A percentile compares a stretch with the other conserved stretches of the same genome.
These are phyloP conservation scores for Maniola hyperantus DNA, from an alignment of 2,888 invertebrate species.

Conservation along the genomic window DNA sequence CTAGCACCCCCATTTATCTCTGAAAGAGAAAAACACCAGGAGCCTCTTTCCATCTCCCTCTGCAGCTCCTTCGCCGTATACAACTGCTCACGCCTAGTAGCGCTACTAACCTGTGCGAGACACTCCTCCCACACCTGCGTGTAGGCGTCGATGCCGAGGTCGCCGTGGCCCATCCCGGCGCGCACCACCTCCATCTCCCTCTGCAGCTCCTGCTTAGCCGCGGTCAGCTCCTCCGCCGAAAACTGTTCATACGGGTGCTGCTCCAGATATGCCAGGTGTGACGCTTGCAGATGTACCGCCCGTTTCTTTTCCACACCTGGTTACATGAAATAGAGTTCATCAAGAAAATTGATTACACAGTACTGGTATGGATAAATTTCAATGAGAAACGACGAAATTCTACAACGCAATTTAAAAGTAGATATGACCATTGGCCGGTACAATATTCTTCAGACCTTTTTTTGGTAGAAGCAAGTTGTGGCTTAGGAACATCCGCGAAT, in stretches of 20 bases:
- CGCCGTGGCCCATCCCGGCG: constrained; percentile 97
- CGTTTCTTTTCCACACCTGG: constrained; percentile 80
- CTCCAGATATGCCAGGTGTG: constrained; percentile 92
- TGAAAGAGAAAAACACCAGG: no score
- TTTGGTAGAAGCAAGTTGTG: no score
- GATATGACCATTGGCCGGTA: no score
- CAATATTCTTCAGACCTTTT: no score
- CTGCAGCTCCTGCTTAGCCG: constrained; percentile 85
- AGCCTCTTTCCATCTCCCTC: neutral
- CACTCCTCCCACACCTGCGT: constrained; percentile 99
- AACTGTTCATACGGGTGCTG: constrained; percentile 92
- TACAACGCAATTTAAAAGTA: no score
- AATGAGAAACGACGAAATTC: no score
- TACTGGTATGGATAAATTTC: no score
- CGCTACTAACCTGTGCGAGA: constrained; percentile 87
- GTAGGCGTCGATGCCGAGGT: constrained; percentile 94
- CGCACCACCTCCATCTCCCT: constrained; percentile 95
- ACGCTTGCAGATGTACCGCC: constrained; percentile 83
- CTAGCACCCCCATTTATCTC: no score
- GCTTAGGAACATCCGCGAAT: no score
- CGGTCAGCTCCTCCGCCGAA: constrained; percentile 84
- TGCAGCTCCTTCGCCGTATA: neutral
- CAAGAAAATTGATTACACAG: no score
- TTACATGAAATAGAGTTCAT: no score
- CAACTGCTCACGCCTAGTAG: neutral